Conservation (phyloP, 2,888 invertebrate genomes). For the Parasteatoda lunata region DNA sequence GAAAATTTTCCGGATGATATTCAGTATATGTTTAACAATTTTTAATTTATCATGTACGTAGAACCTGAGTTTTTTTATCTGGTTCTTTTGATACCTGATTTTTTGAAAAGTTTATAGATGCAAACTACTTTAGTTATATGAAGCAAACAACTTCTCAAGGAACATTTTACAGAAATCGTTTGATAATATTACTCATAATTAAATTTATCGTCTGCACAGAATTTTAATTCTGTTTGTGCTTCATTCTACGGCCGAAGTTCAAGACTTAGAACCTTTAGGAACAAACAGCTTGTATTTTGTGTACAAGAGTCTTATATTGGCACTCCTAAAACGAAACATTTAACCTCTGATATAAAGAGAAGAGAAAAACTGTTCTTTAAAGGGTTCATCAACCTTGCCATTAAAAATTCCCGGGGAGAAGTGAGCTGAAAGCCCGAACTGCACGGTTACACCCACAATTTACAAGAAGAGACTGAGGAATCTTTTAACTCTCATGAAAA, state of each 20-base stretch:
- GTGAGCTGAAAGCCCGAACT: not conserved
- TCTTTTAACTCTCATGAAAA: not conserved
- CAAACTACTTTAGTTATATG: too few species aligned
- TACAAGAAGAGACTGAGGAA: not conserved
- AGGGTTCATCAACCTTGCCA: slow-evolving; percentile 3
- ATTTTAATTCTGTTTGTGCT: not conserved
- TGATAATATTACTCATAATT: not conserved
- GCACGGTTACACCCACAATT: not conserved
- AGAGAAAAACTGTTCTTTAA: not conserved
- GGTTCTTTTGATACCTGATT: too few species aligned
- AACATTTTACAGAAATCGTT: not conserved
- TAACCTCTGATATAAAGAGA: not conserved
- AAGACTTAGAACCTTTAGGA: not conserved
- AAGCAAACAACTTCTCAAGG: too few species aligned
- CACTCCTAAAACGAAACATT: slow-evolving; percentile 2
- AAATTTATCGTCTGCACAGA: not conserved
- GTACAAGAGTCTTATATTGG: not conserved
- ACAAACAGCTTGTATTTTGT: not conserved
- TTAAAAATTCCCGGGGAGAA: slow-evolving; percentile 1
- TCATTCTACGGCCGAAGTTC: not conserved
- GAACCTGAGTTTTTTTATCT: too few species aligned
- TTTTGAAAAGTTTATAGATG: too few species aligned
- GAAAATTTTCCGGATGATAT: too few species aligned
- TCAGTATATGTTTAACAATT: too few species aligned
- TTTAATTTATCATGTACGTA: too few species aligned